These are phyloP conservation scores for Anhinga rufa DNA, from an alignment of 2,113 vertebrate species.

Conservation along the genomic window DNA sequence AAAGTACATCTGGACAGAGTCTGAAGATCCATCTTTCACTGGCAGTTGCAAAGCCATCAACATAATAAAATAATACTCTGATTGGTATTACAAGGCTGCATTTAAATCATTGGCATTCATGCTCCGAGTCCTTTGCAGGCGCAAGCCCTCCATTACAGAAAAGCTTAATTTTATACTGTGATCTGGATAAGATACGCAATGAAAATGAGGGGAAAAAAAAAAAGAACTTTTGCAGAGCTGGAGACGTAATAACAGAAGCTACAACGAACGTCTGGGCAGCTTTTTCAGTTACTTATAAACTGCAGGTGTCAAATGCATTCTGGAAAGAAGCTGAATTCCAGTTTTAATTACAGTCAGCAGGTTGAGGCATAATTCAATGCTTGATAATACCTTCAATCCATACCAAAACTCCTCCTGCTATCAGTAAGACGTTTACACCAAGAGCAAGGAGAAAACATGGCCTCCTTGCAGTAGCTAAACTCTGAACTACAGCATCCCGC, in stretches of 20 bases:
- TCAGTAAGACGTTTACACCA: neutral
- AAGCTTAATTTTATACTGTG: slow-evolving; percentile 55
- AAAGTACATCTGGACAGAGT: slow-evolving; percentile 55
- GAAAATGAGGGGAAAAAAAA: slow-evolving; percentile 2
- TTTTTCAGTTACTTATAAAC: slow-evolving; percentile 31
- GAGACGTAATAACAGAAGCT: slow-evolving; percentile 8
- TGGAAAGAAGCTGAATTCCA: slow-evolving; percentile 22
- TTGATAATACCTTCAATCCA: neutral
- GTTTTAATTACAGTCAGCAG: slow-evolving; percentile 58
- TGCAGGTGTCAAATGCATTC: slow-evolving; percentile 40
- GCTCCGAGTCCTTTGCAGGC: slow-evolving; percentile 27
- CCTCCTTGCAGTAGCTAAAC: neutral
- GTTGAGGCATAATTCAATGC: slow-evolving; percentile 10
- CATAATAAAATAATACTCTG: slow-evolving; percentile 63
- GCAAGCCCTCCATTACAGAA: slow-evolving; percentile 50
- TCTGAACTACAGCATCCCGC: neutral
- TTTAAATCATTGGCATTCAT: slow-evolving; percentile 68
- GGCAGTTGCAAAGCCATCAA: slow-evolving; percentile 44
- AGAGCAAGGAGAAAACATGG: neutral
- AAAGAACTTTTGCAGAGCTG: slow-evolving; percentile 19
- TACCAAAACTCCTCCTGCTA: neutral
- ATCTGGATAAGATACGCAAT: slow-evolving; percentile 21
- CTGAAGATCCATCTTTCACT: slow-evolving; percentile 45
- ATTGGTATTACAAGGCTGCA: slow-evolving; percentile 53
- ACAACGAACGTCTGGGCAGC: slow-evolving; percentile 40